Conservation (phyloP, 2,888 invertebrate species). For the Drosophila vallismaia region DNA sequence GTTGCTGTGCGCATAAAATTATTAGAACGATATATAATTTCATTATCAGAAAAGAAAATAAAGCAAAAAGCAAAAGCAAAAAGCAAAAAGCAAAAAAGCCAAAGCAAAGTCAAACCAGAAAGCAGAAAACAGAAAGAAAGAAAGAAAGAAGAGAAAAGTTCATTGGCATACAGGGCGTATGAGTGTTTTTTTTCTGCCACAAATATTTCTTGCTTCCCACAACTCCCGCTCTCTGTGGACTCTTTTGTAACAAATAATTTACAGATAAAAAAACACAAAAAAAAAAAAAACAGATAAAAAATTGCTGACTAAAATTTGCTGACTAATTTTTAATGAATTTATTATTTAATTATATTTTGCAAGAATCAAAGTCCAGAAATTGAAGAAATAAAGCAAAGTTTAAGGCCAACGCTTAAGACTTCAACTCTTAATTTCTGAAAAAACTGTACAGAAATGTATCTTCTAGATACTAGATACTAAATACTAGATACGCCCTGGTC, state of each 20-base stretch:
- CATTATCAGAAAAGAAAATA: slow-evolving; percentile 69
- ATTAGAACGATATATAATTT: slow-evolving; percentile 81
- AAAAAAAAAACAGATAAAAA: slow-evolving; percentile 21
- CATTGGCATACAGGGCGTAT: slow-evolving; percentile 70
- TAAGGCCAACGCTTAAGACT: too few relatives aligned
- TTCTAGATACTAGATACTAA: not conserved
- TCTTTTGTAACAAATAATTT: not conserved
- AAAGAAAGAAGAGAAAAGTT: slow-evolving; percentile 48
- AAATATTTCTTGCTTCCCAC: slow-evolving; percentile 19
- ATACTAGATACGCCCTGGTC: too few relatives aligned
- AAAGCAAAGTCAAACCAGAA: slow-evolving; percentile 24
- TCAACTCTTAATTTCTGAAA: not conserved
- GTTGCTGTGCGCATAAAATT: slow-evolving; percentile 68
- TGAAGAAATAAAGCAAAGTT: too few relatives aligned
- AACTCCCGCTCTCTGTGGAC: slow-evolving; percentile 12
- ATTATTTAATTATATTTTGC: slow-evolving; percentile 69
- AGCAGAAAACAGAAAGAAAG: too few relatives aligned
- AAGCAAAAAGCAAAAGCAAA: slow-evolving; percentile 6
- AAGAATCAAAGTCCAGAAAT: not conserved
- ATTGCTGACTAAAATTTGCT: slow-evolving; percentile 27
- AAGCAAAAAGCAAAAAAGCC: slow-evolving; percentile 4
- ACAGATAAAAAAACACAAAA: not conserved
- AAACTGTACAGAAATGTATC: slow-evolving; percentile 30
- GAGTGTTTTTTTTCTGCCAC: slow-evolving; percentile 45
- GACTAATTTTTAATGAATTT: slow-evolving; percentile 57